A percentile compares a stretch with the other conserved stretches of the same genome.
phyloP scores from a whole-genome alignment of 2,797 vertebrate genomes.

The Sphenopsis melanotis region DNA sequence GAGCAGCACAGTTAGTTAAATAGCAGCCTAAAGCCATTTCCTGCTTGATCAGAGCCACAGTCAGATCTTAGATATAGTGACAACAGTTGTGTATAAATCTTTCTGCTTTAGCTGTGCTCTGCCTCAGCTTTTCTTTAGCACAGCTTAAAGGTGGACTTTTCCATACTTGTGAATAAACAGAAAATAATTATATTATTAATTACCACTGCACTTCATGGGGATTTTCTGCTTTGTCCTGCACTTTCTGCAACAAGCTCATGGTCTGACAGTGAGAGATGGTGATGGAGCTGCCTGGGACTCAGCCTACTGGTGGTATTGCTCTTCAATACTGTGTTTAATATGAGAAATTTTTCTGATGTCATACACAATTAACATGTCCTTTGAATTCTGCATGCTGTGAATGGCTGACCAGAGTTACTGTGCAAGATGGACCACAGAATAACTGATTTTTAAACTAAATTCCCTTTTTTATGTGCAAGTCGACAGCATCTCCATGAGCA shows the following conservation, averaged over 20 bases:
- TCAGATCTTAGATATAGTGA: neutral
- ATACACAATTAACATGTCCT: neutral
- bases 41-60: neutral
- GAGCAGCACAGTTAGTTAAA: neutral
- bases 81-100: neutral
- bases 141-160: neutral
- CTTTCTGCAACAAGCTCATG: neutral
- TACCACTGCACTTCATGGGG: neutral
- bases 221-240: neutral
- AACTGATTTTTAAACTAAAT: neutral
- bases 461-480: neutral
- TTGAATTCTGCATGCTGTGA: neutral
- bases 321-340: neutral
- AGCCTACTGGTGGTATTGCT: neutral
- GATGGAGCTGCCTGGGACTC: neutral
- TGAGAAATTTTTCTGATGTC: neutral
- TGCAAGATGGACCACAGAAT: neutral
- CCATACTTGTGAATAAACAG: neutral
- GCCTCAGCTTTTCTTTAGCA: neutral
- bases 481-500: neutral
- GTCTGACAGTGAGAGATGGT: neutral
- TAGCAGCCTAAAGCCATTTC: neutral
- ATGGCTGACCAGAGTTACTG: neutral
- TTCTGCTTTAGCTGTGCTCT: neutral
- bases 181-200: neutral